Base-by-base conservation (phyloP, 2,888 invertebrate genomes). In the Aelia acuminata region DNA sequence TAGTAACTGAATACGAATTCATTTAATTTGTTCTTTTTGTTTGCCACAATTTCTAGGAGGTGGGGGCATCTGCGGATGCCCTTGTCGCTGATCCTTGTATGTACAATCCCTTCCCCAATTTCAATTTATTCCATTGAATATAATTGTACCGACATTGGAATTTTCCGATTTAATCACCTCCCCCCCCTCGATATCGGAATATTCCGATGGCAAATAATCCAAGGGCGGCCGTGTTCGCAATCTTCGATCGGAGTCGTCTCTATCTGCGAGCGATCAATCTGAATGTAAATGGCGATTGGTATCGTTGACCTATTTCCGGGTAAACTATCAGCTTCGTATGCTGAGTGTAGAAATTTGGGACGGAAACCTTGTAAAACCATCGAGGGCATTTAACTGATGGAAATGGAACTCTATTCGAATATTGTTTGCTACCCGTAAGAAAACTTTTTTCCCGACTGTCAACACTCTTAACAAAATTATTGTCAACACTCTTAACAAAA, bases 171-270 rank as follows among this genome's bases (percentile, higher is more conserved):
- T 13, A 26, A 57, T 57, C 39, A n/a, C 4, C 22, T 4, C 39
- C 7, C 4, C 39, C n/a, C 4, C 22, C 4, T 20, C 7, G 18
- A 43, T n/a, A 1, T 5, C 10, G 80, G 80, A 80, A 80, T 80
- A 80, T 80, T 80, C 80, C 80, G 43, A 10, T 80, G 80, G 80
- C 43, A 80, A 80, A 80, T 43, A 80, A 22, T 43, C 43, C 80
- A 80, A 80, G 80, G 80, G 35, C 80, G n/a, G n/a, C 22, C 0
- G 43, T n/a, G 80, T 80, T 43, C 0, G 43, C 80, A 80, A 80
- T 80, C 43, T 80, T 43, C 0, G 43, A 39, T 22, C 80, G 43
- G 80, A 43, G 80, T 43, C 80, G 43, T 80, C n/a, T 3, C 15
- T 43, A 47, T 80, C 80, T 22, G 11, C 75, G 22, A 11, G n/a